A percentile compares a stretch with the other conserved stretches of the same genome.
Evolutionary conservation across 2,888 invertebrate species (phyloP).

Genomic region (Adelognathus sp.): DNA sequence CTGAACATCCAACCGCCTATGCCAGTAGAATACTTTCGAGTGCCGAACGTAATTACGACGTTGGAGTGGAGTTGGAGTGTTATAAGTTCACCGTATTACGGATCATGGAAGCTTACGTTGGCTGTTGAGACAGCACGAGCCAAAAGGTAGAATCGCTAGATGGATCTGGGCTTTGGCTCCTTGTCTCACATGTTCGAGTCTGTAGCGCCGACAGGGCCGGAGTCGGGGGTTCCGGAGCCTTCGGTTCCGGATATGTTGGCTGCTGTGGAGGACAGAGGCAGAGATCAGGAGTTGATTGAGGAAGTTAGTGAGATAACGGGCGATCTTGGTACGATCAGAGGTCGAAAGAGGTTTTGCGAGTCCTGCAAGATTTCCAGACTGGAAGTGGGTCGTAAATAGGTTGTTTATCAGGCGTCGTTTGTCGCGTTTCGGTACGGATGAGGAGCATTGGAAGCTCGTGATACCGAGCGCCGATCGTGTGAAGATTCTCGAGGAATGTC

Average conservation of each 20-base stretch:
- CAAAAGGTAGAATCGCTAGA: constrained; percentile 38
- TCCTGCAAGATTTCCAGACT: background rate
- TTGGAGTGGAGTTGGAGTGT: background rate
- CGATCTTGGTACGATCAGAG: background rate
- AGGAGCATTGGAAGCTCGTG: constrained; percentile 56
- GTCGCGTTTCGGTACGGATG: too few species aligned
- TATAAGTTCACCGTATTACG: constrained; percentile 62
- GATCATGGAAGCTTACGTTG: constrained; percentile 64
- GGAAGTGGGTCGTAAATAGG: background rate
- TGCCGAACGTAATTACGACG: background rate
- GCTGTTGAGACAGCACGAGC: constrained; percentile 61
- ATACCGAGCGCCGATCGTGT: constrained; percentile 27
- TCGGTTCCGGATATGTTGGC: background rate
- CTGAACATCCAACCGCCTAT: background rate
- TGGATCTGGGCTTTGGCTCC: background rate
- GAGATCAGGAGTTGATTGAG: background rate
- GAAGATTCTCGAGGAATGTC: background rate
- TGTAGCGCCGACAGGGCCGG: background rate
- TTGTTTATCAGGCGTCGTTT: background rate
- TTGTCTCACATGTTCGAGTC: background rate
- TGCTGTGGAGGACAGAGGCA: background rate
- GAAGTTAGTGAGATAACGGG: background rate
- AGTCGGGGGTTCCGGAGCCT: background rate
- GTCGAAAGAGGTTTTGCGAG: background rate
- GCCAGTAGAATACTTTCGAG: background rate